Evolutionary conservation across 1,140 invertebrate species (phyloP).

Genomic region (Dreissena polymorpha): DNA sequence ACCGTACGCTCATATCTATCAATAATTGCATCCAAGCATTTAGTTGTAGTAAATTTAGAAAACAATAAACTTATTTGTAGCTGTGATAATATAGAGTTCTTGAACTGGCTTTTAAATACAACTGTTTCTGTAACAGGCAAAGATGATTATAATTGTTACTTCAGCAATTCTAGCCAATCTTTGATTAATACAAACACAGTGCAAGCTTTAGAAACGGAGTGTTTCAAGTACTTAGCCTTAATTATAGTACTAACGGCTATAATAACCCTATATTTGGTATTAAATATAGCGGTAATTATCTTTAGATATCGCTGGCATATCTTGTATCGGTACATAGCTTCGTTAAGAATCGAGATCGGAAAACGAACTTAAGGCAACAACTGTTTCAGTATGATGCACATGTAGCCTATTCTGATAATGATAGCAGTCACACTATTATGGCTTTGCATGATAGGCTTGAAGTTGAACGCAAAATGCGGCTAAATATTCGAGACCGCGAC

Average conservation of each 20-base stretch:
- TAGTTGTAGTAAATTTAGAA: constrained; percentile 21
- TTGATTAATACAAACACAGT: not conserved
- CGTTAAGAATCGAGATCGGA: not conserved
- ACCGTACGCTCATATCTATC: not conserved
- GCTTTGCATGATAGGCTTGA: constrained; percentile 45
- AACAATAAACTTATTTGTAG: constrained; percentile 29
- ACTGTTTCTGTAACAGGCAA: constrained; percentile 12
- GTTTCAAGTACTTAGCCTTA: constrained; percentile 21
- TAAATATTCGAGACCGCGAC: constrained; percentile 62
- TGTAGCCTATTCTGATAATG: constrained; percentile 59
- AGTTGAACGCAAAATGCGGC: constrained; percentile 21
- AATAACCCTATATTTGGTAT: constrained; percentile 8
- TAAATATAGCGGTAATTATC: constrained; percentile 9
- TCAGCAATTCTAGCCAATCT: not conserved
- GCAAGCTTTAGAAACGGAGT: constrained; percentile 12
- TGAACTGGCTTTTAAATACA: constrained; percentile 37
- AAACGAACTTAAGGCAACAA: not conserved
- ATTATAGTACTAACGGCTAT: constrained; percentile 15
- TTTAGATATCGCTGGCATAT: constrained; percentile 48
- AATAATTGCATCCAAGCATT: not conserved
- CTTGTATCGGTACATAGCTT: constrained; percentile 46
- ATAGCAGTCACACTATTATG: constrained; percentile 47
- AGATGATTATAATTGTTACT: constrained; percentile 22
- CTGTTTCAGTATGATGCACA: constrained; percentile 59
- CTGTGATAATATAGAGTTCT: constrained; percentile 36